Conservation (phyloP, 37 sponge, comb jelly and placozoan genomes). For the Ephydatia muelleri region DNA sequence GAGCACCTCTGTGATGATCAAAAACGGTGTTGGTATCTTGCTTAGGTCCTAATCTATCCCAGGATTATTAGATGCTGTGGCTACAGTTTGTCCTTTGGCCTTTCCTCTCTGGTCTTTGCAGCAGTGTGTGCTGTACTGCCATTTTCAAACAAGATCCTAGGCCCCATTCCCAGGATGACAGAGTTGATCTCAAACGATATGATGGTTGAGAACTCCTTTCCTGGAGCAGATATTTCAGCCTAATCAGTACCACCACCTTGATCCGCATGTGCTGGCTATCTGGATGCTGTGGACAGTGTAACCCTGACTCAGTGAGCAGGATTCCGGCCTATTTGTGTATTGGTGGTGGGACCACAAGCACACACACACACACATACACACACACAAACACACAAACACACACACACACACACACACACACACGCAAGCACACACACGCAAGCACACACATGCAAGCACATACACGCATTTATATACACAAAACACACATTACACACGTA, state of each 20-base stretch:
- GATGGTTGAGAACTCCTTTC: neutral
- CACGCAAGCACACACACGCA: no score
- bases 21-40: no score
- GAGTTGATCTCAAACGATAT: neutral
- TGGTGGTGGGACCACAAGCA: no score
- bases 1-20: no score
- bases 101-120: constrained; percentile 29
- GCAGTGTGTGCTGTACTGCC: constrained; percentile 9
- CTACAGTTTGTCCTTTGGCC: constrained; percentile 32
- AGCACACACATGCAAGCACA: no score
- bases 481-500: no score
- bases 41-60: constrained; percentile 60
- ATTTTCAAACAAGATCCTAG: constrained; percentile 32
- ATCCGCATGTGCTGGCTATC: neutral
- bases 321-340: constrained; percentile 56
- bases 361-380: no score
- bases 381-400: no score
- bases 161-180: neutral
- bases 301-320: constrained; percentile 29
- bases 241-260: neutral
- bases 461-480: no score
- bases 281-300: neutral
- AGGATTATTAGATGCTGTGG: constrained; percentile 47
- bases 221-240: neutral
- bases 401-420: no score